Percentiles rank a stretch among this genome's conserved stretches.
phyloP scores from a whole-genome alignment of 2,888 invertebrate genomes.

The Drosophila subquinaria region DNA sequence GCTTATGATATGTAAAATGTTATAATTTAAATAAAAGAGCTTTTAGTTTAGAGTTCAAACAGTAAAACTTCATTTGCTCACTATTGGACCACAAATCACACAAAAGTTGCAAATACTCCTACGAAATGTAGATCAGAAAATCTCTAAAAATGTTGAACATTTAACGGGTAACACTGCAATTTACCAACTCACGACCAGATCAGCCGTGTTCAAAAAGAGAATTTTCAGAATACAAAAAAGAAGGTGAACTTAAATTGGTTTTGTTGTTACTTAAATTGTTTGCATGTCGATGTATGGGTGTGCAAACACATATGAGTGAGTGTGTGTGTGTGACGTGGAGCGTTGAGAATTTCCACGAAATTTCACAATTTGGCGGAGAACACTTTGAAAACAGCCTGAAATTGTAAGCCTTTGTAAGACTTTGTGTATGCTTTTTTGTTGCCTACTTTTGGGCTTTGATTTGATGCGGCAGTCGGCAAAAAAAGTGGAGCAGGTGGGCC shows the following conservation, averaged over 20 bases:
- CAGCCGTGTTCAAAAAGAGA: constrained; percentile 13
- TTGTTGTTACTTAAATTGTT: constrained; percentile 52
- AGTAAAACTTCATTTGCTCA: not conserved
- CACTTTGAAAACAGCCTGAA: constrained; percentile 29
- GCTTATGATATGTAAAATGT: not conserved
- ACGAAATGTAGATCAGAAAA: not conserved
- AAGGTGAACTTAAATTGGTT: constrained; percentile 59
- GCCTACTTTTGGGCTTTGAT: constrained; percentile 64
- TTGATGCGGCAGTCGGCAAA: constrained; percentile 38
- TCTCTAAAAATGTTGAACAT: constrained; percentile 1
- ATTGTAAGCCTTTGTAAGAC: constrained; percentile 38
- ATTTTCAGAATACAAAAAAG: constrained; percentile 37
- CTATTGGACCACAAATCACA: not conserved
- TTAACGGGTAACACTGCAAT: constrained; percentile 8
- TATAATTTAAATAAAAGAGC: not conserved
- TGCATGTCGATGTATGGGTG: constrained; percentile 8
- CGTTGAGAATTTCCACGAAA: constrained; percentile 42
- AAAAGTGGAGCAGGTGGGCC: constrained; percentile 20
- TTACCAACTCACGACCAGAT: constrained; percentile 8
- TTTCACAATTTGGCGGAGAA: constrained; percentile 53
- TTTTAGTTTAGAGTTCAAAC: not conserved
- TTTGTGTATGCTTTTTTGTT: constrained; percentile 44
- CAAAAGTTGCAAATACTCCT: not conserved
- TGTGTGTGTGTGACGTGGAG: not conserved
- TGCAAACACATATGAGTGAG: not conserved